Conservation (phyloP, 2,113 vertebrate genomes). For the Catharus minimus region DNA sequence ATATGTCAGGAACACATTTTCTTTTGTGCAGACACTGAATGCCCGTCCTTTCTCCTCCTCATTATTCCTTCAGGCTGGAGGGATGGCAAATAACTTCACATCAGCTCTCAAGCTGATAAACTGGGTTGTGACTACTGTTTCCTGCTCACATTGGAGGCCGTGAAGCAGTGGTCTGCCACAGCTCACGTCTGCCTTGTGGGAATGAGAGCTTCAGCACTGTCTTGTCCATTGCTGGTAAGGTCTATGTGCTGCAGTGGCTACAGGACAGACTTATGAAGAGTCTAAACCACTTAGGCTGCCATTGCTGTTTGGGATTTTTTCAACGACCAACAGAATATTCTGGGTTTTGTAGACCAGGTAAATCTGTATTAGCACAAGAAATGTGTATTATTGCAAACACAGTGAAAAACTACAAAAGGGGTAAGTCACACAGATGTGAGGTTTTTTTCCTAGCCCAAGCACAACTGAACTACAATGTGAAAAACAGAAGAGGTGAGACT, state of each 20-base stretch:
- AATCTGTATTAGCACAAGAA: background rate
- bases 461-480: background rate
- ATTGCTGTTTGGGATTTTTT: background rate
- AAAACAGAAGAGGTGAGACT: background rate
- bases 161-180: conserved; percentile 75
- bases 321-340: background rate
- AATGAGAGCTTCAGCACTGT: conserved; percentile 73
- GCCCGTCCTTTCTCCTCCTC: background rate
- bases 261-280: background rate
- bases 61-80: conserved; percentile 72
- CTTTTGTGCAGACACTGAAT: background rate
- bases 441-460: background rate
- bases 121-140: conserved; percentile 76
- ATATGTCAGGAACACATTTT: conserved; percentile 28
- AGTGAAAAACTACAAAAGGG: background rate
- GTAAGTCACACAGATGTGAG: background rate
- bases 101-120: conserved; percentile 78
- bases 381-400: background rate
- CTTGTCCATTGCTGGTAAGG: conserved; percentile 71
- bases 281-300: background rate
- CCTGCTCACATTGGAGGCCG: conserved; percentile 71
- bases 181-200: conserved; percentile 71
- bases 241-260: background rate
- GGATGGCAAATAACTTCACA: conserved; percentile 82
- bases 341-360: background rate